Evolutionary conservation across 2,113 vertebrate species (phyloP).

Genomic region (Excalfactoria chinensis): DNA sequence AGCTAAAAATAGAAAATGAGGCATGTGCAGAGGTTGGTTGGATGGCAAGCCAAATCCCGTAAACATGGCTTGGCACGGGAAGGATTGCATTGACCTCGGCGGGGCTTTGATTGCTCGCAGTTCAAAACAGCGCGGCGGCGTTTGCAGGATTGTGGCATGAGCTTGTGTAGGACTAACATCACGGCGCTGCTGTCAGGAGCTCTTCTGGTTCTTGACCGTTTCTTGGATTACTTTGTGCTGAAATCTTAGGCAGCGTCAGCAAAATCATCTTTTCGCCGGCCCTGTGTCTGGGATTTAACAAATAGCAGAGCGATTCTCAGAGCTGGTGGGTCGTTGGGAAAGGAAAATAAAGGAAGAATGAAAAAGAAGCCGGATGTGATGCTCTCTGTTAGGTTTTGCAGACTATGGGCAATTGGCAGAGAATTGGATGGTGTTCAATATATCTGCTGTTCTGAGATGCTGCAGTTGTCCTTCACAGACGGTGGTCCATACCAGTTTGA

Average conservation of each 20-base stretch:
- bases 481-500: rapidly evolving
- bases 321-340: background rate
- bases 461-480: background rate
- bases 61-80: background rate
- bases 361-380: background rate
- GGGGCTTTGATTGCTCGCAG: background rate
- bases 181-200: background rate
- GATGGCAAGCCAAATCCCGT: background rate
- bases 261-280: background rate
- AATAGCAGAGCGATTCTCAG: background rate
- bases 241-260: background rate
- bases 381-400: background rate
- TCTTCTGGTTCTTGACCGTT: background rate
- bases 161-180: background rate
- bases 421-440: background rate
- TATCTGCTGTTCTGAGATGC: background rate
- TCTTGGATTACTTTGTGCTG: background rate
- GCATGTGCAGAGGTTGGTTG: background rate
- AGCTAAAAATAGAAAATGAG: background rate
- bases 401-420: background rate
- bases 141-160: background rate
- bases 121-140: background rate
- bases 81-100: background rate
- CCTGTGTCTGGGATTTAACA: background rate
- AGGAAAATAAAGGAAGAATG: background rate